These are phyloP conservation scores for Melitaea athalia DNA, from an alignment of 2,888 invertebrate genomes.

Conservation along the genomic window DNA sequence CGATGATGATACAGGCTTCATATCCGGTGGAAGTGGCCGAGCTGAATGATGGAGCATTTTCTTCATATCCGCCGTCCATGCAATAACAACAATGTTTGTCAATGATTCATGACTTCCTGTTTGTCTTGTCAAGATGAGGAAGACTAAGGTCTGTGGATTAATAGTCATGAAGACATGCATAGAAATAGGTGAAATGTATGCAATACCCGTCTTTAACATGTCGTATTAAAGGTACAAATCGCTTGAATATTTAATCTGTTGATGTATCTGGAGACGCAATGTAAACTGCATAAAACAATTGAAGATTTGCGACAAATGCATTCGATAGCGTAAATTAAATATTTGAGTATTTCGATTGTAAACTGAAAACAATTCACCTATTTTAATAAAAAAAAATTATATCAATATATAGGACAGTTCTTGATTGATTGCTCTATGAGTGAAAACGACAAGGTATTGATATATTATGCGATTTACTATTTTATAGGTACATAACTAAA, in stretches of 20 bases:
- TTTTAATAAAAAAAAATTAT: background rate
- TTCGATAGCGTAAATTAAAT: background rate
- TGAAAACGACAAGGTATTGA: too few species aligned
- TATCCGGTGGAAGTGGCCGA: conserved; percentile 49
- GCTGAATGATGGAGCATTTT: conserved; percentile 51
- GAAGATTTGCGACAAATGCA: conserved; percentile 16
- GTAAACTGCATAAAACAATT: conserved; percentile 7
- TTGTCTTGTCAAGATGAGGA: conserved; percentile 41
- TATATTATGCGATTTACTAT: too few species aligned
- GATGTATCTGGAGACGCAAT: conserved; percentile 10
- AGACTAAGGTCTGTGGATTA: conserved; percentile 40
- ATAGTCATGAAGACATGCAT: conserved; percentile 36
- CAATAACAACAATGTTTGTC: conserved; percentile 45
- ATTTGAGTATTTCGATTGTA: background rate
- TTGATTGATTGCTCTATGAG: background rate
- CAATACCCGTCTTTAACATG: background rate
- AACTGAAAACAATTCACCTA: background rate
- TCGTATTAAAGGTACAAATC: background rate
- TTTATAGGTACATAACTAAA: too few species aligned
- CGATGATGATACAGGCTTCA: conserved; percentile 47
- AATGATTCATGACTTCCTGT: conserved; percentile 50
- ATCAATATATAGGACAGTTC: background rate
- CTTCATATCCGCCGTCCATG: conserved; percentile 46
- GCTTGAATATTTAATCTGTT: background rate
- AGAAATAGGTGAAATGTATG: conserved; percentile 13